Evolutionary conservation across 2,797 vertebrate genomes (phyloP).

Genomic region (Borostomias antarcticus): DNA sequence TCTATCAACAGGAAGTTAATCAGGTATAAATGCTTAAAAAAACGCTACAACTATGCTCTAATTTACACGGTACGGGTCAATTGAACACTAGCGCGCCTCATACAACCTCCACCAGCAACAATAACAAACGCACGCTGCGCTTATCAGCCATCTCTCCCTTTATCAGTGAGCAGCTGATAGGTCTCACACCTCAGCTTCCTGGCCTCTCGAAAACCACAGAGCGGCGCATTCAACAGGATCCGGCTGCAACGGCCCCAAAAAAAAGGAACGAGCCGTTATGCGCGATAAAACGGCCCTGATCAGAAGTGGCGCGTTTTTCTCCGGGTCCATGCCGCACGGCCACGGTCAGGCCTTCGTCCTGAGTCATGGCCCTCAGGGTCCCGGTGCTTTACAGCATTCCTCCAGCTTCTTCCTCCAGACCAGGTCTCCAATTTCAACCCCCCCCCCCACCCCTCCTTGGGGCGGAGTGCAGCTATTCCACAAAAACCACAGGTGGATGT

Average conservation of each 20-base stretch:
- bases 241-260: conserved; percentile 17
- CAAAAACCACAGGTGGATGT: conserved; percentile 64
- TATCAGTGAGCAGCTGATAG: conserved; percentile 54
- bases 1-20: background rate
- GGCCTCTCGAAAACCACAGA: conserved; percentile 21
- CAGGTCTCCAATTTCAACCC: conserved; percentile 63
- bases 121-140: background rate
- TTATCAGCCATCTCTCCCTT: conserved; percentile 37
- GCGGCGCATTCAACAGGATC: conserved; percentile 29
- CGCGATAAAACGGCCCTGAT: conserved; percentile 40
- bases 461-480: conserved; percentile 45
- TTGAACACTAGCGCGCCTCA: conserved; percentile 8
- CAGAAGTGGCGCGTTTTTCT: conserved; percentile 28
- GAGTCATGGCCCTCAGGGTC: conserved; percentile 39
- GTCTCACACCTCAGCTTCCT: conserved; percentile 35
- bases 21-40: background rate
- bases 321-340: conserved; percentile 16
- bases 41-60: background rate
- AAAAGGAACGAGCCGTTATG: conserved; percentile 40
- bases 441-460: no score
- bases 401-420: conserved; percentile 49
- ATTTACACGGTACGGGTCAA: background rate
- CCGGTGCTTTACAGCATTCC: conserved; percentile 61
- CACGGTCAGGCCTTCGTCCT: conserved; percentile 38
- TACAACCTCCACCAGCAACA: conserved; percentile 24